phyloP scores from a whole-genome alignment of 2,888 invertebrate genomes.

The Lochmaea capreae region DNA sequence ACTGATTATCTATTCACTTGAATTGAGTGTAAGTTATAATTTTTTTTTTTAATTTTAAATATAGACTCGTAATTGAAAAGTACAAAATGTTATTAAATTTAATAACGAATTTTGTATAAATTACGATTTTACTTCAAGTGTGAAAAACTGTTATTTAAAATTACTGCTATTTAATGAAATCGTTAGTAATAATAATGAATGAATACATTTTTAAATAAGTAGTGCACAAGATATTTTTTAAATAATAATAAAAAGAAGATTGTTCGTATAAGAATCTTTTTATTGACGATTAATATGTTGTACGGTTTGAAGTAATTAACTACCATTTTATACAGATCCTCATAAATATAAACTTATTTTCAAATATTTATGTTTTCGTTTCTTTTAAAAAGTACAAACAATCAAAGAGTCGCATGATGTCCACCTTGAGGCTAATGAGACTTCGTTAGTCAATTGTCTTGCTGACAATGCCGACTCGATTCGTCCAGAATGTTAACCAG shows the following conservation, averaged over 20 bases:
- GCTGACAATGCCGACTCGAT: conserved; percentile 58
- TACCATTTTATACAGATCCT: background rate
- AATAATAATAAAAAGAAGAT: no score
- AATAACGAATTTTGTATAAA: conserved; percentile 19
- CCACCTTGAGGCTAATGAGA: conserved; percentile 60
- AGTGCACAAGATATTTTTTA: background rate
- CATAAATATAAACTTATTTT: conserved; percentile 1
- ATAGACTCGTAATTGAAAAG: conserved; percentile 25
- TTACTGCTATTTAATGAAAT: conserved; percentile 11
- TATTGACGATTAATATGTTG: no score
- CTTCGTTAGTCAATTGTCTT: conserved; percentile 62
- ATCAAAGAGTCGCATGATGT: conserved; percentile 53
- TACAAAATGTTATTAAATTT: conserved; percentile 26
- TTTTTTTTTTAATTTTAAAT: background rate
- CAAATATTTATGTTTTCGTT: conserved; percentile 11
- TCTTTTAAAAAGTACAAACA: conserved; percentile 58
- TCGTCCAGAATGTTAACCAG: conserved; percentile 56
- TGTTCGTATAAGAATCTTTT: no score
- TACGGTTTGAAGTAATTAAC: no score
- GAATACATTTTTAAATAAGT: conserved; percentile 1
- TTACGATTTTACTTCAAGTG: conserved; percentile 18
- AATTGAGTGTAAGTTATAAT: conserved; percentile 13
- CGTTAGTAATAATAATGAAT: background rate
- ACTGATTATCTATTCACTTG: conserved; percentile 38
- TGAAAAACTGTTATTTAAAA: conserved; percentile 24